Base-by-base conservation (phyloP, 2,113 vertebrate species). In the Lethenteron reissneri region DNA sequence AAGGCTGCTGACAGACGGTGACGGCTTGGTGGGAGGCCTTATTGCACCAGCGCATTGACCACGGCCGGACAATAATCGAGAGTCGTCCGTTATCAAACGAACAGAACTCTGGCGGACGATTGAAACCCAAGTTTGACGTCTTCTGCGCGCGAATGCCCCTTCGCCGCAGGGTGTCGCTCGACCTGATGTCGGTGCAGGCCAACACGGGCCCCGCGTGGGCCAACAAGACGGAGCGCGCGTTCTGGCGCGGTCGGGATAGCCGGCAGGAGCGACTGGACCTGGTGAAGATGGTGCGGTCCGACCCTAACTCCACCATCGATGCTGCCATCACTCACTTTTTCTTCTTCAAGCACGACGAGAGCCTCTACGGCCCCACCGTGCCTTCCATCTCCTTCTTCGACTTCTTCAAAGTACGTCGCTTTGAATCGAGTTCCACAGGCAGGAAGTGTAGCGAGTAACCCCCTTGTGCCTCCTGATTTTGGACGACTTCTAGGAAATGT, bases 301-400 rank as follows among this genome's bases (percentile, higher is more conserved):
- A 89, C 56, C 87, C 92, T 1, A 74, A 84, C 21, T 41, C 41
- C 41, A 74, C 85, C 76, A 82, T 97, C n/a, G 88, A 99, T 2
- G 92, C 90, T 9, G 94, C 92, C 58, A 92, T 99, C 75, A 99
- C 92, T 72, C 94, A 97, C 79, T 99, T 99, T 76, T 99, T 99
- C 81, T 99, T 99, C 80, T 99, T 99, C 75, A 84, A 95, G 75
- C 92, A 99, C 0, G 83, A 97, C 1, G 90, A 95, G 80, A 88
- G 78, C 71, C 84, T 96, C 5, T 96, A 94, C 11, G 94, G 94
- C 12, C 91, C 94, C 4, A 85, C 97, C n/a, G 90, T 95, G 78
- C 91, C 95, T 71, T 90, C 95, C 15, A 89, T 99, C 72, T 92
- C 90, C 0, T 99, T 99, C 81, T 99, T 95, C 74, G 90, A 97